Evolutionary conservation across 2,113 vertebrate genomes (phyloP).

Genomic region (Microtus richardsoni): DNA sequence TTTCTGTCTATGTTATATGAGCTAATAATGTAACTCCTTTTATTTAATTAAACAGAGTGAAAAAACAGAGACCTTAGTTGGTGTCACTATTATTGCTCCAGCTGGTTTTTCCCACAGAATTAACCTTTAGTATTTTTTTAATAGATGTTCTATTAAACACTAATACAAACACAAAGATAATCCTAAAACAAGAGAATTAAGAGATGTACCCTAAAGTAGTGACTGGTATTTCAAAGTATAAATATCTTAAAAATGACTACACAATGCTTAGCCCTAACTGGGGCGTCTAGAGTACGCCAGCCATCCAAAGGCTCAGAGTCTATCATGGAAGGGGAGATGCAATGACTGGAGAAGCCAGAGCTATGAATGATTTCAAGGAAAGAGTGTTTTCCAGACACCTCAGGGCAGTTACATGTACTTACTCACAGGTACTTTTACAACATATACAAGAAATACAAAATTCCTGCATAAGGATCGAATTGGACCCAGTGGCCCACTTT

Average conservation of each 20-base stretch:
- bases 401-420: not conserved
- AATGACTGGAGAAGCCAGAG: not conserved
- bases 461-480: not conserved
- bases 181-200: not conserved
- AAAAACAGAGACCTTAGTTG: not conserved
- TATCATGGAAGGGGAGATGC: too few relatives aligned
- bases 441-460: not conserved
- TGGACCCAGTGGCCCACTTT: not conserved
- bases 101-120: not conserved
- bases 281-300: not conserved
- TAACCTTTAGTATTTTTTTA: not conserved
- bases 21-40: not conserved
- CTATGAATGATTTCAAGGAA: not conserved
- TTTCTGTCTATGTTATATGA: not conserved
- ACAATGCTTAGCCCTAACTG: not conserved
- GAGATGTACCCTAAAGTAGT: not conserved
- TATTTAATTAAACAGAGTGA: not conserved
- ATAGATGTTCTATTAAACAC: not conserved
- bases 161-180: not conserved
- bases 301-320: not conserved
- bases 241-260: not conserved
- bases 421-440: not conserved
- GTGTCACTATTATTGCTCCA: not conserved
- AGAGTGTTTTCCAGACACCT: not conserved
- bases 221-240: not conserved